Evolutionary conservation across 2,113 vertebrate genomes (phyloP).

Genomic region (Eretmodus cyanostictus): DNA sequence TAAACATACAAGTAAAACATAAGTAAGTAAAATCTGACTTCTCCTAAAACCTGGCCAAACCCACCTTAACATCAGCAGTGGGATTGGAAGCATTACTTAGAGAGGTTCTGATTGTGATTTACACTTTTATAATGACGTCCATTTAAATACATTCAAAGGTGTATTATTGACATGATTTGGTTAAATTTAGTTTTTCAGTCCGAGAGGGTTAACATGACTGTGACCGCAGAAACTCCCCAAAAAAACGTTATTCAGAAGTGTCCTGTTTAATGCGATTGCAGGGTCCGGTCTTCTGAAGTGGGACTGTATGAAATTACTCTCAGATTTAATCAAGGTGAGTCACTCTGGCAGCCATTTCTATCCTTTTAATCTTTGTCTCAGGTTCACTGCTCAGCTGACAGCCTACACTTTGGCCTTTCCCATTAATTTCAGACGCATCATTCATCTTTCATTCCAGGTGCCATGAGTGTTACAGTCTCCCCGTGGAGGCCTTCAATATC

Average conservation of each 20-base stretch:
- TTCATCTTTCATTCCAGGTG: neutral
- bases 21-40: neutral
- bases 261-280: neutral
- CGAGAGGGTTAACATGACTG: neutral
- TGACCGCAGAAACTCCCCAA: neutral
- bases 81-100: neutral
- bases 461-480: neutral
- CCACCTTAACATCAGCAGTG: neutral
- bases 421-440: slow-evolving; percentile 21
- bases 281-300: neutral
- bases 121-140: neutral
- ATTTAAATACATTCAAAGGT: neutral
- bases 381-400: neutral
- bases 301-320: neutral
- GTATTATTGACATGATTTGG: neutral
- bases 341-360: slow-evolving; percentile 1
- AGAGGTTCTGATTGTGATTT: neutral
- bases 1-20: neutral
- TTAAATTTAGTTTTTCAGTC: neutral
- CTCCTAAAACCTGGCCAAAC: neutral
- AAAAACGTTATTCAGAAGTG: neutral
- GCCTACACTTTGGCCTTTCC: neutral
- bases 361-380: slow-evolving; percentile 33
- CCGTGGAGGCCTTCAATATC: neutral
- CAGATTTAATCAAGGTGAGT: slow-evolving; percentile 43